Percentiles rank a stretch among this genome's conserved stretches.
Evolutionary conservation across 2,888 invertebrate species (phyloP).

Genomic region (Eupithecia subfuscata): DNA sequence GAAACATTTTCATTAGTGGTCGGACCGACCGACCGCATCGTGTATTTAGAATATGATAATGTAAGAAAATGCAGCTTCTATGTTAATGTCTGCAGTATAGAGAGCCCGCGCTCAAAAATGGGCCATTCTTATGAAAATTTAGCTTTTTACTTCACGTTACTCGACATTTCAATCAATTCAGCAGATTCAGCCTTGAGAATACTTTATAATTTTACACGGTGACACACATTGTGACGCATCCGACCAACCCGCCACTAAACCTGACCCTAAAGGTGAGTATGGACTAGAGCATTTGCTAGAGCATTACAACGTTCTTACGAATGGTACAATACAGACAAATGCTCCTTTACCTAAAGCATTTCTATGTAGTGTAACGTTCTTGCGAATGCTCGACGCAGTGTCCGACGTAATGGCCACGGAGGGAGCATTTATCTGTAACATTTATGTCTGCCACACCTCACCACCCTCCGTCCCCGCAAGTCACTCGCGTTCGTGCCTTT

Average conservation of each 20-base stretch:
- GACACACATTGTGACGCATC: background rate
- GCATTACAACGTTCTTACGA: no score
- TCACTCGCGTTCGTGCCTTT: no score
- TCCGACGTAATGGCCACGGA: no score
- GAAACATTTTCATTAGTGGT: background rate
- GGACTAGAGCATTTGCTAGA: no score
- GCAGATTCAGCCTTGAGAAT: background rate
- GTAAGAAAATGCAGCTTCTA: constrained; percentile 19
- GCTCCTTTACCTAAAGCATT: no score
- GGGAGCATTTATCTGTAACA: no score
- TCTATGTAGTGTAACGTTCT: no score
- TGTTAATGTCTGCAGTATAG: constrained; percentile 4
- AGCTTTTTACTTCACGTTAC: background rate
- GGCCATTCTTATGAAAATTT: constrained; percentile 1
- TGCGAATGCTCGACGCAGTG: no score
- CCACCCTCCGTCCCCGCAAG: no score
- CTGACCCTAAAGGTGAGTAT: background rate
- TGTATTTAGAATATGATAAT: constrained; percentile 5
- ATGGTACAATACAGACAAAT: no score
- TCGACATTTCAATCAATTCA: background rate
- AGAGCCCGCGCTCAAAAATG: background rate
- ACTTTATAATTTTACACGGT: background rate
- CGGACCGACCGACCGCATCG: background rate
- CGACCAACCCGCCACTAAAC: background rate
- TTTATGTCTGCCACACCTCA: no score